A percentile compares a stretch with the other conserved stretches of the same genome.
Conservation (phyloP, 2,113 vertebrate species). For the Odontophorus gujanensis region DNA sequence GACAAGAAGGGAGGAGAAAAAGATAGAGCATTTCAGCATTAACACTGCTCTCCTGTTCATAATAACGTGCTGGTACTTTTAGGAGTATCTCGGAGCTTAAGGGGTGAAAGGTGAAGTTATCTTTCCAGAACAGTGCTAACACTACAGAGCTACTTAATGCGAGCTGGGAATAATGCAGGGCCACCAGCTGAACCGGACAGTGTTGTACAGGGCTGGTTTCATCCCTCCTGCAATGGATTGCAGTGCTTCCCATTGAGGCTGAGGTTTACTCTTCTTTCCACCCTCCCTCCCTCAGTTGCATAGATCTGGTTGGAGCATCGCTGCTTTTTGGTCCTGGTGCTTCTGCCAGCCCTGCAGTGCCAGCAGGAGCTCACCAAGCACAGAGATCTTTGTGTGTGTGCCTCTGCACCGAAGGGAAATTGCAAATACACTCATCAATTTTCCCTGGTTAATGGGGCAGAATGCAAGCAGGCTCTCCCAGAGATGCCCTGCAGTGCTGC, state of each 20-base stretch:
- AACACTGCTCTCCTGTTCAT: slow-evolving; percentile 39
- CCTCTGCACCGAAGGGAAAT: background rate
- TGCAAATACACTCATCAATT: background rate
- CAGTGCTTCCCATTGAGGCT: slow-evolving; percentile 1
- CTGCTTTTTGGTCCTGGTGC: background rate
- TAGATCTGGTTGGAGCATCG: background rate
- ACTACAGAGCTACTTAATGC: slow-evolving; percentile 54
- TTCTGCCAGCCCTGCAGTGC: background rate
- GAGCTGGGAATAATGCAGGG: slow-evolving; percentile 52
- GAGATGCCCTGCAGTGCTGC: background rate
- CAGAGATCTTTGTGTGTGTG: rapidly evolving
- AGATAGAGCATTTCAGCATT: slow-evolving; percentile 57
- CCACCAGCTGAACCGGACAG: slow-evolving; percentile 24
- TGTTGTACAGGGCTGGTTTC: slow-evolving; percentile 56
- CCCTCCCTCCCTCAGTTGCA: background rate
- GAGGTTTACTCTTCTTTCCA: background rate
- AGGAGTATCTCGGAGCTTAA: slow-evolving; percentile 62
- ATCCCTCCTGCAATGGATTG: background rate
- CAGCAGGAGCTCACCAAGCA: background rate
- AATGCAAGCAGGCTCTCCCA: background rate
- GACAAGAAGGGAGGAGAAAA: slow-evolving; percentile 65
- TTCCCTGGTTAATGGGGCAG: background rate
- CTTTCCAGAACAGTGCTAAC: slow-evolving; percentile 65
- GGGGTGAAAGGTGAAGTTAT: slow-evolving; percentile 69
- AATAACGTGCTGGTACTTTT: slow-evolving; percentile 59